These are phyloP conservation scores for Eubucco bourcierii DNA, from an alignment of 2,113 vertebrate species.

Conservation along the genomic window DNA sequence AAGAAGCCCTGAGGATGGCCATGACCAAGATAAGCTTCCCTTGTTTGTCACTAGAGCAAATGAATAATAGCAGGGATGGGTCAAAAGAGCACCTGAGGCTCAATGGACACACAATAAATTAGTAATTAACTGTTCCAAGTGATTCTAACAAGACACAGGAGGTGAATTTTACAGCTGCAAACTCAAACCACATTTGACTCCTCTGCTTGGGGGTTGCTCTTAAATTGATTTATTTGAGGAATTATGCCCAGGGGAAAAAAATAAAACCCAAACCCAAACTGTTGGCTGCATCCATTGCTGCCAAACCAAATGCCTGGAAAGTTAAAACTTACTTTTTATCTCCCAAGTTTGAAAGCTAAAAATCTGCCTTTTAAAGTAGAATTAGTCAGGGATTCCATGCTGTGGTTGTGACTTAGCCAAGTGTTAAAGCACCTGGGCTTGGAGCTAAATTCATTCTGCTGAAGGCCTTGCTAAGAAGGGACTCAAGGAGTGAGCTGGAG, in stretches of 20 bases:
- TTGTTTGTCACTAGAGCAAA: background rate
- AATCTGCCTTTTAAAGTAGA: background rate
- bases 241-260: background rate
- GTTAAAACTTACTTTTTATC: background rate
- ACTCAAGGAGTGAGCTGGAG: background rate
- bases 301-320: background rate
- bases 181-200: background rate
- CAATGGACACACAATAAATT: background rate
- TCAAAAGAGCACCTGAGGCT: background rate
- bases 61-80: rapidly evolving
- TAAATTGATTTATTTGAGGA: background rate
- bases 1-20: background rate
- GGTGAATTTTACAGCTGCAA: background rate
- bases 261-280: no score
- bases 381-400: background rate
- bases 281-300: background rate
- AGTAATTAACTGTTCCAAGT: background rate
- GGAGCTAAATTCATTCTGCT: background rate
- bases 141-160: background rate
- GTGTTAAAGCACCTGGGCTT: background rate
- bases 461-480: background rate
- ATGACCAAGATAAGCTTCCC: background rate
- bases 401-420: background rate
- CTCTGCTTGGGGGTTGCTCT: background rate
- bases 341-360: background rate